A percentile compares a stretch with the other conserved stretches of the same genome.
Evolutionary conservation across 2,888 invertebrate species (phyloP).

Genomic region (Drosophila subsilvestris): DNA sequence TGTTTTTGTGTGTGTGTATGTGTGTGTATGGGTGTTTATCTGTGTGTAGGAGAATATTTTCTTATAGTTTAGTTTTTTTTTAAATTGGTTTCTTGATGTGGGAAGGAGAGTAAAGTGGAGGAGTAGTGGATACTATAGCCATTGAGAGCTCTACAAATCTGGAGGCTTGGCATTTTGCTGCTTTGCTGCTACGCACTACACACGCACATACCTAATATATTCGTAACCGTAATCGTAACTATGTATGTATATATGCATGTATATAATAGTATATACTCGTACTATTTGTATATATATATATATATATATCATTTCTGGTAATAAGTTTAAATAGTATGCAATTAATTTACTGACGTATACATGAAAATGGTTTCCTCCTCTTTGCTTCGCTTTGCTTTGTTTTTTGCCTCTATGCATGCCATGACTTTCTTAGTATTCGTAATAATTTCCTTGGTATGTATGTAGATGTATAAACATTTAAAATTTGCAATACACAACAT

Average conservation of each 20-base stretch:
- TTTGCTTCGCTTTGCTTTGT: slow-evolving; percentile 41
- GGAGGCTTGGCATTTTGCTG: slow-evolving; percentile 45
- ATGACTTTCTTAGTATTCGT: slow-evolving; percentile 46
- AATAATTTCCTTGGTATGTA: slow-evolving; percentile 48
- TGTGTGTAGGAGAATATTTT: slow-evolving; percentile 7
- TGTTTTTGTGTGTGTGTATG: slow-evolving; percentile 3
- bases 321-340: slow-evolving; percentile 60
- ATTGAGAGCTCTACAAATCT: slow-evolving; percentile 46
- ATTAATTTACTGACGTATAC: slow-evolving; percentile 74
- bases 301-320: slow-evolving; percentile 46
- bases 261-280: slow-evolving; percentile 13
- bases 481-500: slow-evolving; percentile 80
- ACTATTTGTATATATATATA: slow-evolving; percentile 36
- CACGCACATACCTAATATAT: slow-evolving; percentile 66
- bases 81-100: slow-evolving; percentile 5
- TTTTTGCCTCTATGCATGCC: slow-evolving; percentile 25
- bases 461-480: slow-evolving; percentile 73
- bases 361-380: slow-evolving; percentile 53
- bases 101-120: slow-evolving; percentile 23
- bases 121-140: slow-evolving; percentile 44
- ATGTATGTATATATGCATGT: slow-evolving; percentile 45
- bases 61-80: background rate
- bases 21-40: slow-evolving; percentile 9
- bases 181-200: slow-evolving; percentile 53
- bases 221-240: slow-evolving; percentile 48